phyloP scores from a whole-genome alignment of 2,888 invertebrate genomes.

The Augiades crinisus region DNA sequence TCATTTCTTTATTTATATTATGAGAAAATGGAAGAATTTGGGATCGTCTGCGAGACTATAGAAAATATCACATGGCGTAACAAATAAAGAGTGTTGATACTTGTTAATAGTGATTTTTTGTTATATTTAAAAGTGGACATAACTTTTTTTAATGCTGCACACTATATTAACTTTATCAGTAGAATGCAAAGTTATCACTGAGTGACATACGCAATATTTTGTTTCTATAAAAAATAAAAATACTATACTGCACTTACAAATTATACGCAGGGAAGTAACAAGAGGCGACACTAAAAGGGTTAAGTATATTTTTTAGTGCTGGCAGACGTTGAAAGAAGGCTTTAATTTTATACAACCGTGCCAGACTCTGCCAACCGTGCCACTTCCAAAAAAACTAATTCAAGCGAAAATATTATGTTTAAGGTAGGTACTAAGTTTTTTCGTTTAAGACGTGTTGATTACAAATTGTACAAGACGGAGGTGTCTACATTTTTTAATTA shows the following conservation, averaged over 20 bases:
- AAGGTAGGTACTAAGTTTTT: slow-evolving; percentile 25
- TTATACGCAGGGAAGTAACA: slow-evolving; percentile 33
- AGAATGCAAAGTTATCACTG: no score
- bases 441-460: slow-evolving; percentile 25
- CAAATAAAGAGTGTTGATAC: no score
- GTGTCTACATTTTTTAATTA: neutral
- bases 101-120: no score
- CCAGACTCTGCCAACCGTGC: slow-evolving; percentile 33
- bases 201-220: no score
- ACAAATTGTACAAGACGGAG: slow-evolving; percentile 20
- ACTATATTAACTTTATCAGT: no score
- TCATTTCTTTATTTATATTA: no score
- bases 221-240: neutral
- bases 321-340: slow-evolving; percentile 41
- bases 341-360: slow-evolving; percentile 48
- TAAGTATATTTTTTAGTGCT: slow-evolving; percentile 48
- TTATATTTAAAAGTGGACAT: no score
- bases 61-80: no score
- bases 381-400: slow-evolving; percentile 27
- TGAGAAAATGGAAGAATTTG: no score
- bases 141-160: no score
- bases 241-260: no score
- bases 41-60: no score
- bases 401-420: slow-evolving; percentile 27
- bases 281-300: slow-evolving; percentile 46